Conservation (phyloP, 92 coral and sea anemone species). For the Zoanthus sansibaricus region DNA sequence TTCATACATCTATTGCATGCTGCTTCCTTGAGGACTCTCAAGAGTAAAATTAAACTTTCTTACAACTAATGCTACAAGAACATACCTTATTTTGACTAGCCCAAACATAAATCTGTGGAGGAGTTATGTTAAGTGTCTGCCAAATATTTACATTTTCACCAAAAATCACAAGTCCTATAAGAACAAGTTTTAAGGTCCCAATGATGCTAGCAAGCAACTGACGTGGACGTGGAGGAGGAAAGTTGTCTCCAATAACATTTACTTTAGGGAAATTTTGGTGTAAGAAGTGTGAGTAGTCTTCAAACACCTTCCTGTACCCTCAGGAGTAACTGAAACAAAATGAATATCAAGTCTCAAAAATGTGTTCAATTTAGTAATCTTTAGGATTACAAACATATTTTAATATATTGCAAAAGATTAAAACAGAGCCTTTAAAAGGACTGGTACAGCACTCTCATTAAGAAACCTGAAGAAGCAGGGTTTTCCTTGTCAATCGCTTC, state of each 20-base stretch:
- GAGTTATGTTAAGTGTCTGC: conserved; percentile 78
- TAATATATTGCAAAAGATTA: no score
- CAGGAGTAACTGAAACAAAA: conserved; percentile 91
- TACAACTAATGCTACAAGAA: no score
- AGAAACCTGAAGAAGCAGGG: no score
- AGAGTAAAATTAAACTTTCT: no score
- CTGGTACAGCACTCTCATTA: no score
- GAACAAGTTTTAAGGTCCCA: conserved; percentile 75
- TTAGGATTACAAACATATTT: not conserved
- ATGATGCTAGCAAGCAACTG: conserved; percentile 86
- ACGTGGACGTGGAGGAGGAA: conserved; percentile 96
- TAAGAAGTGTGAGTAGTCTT: conserved; percentile 95
- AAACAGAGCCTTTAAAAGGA: not conserved
- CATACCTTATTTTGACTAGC: conserved; percentile 96
- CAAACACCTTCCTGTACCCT: conserved; percentile 99
- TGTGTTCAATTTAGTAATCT: not conserved
- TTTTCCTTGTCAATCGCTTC: no score
- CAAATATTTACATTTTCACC: conserved; percentile 87
- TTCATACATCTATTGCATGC: no score
- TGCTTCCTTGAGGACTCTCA: no score
- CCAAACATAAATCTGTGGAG: conserved; percentile 88
- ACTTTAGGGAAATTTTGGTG: conserved; percentile 93
- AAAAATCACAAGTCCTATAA: conserved; percentile 83
- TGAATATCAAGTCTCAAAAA: not conserved
- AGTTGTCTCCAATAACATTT: conserved; percentile 91